Percentiles rank a stretch among this genome's conserved stretches.
Conservation (phyloP, 1,140 invertebrate genomes). For the Ceratitis capitata region DNA sequence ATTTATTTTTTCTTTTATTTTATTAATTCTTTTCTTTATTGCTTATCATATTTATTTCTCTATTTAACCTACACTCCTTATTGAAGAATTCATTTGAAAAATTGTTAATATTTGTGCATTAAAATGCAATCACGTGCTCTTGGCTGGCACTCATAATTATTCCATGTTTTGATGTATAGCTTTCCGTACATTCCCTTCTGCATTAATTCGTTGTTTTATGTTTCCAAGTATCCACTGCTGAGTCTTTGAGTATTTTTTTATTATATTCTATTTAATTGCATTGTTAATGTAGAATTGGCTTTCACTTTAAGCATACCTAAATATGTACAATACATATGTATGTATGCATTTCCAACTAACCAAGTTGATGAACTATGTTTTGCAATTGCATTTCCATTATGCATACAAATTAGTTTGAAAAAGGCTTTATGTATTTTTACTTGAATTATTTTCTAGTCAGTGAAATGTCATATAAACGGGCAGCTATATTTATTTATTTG, state of each 20-base stretch:
- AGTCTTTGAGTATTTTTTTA: too few relatives aligned
- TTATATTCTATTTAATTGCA: conserved; percentile 12
- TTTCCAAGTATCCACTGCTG: background rate
- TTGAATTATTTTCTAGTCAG: background rate
- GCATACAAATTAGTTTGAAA: background rate
- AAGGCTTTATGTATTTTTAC: background rate
- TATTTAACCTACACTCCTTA: background rate
- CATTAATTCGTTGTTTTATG: background rate
- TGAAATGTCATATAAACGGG: too few relatives aligned
- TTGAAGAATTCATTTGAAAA: background rate
- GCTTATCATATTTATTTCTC: background rate
- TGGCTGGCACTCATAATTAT: background rate
- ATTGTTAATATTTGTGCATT: background rate
- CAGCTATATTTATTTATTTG: too few relatives aligned
- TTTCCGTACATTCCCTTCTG: background rate
- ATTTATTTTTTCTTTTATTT: too few relatives aligned
- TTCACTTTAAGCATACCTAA: background rate
- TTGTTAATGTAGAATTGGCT: background rate
- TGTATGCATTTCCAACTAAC: background rate
- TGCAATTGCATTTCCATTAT: background rate
- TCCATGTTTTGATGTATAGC: background rate
- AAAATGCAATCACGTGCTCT: background rate
- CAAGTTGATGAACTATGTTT: background rate
- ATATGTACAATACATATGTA: background rate
- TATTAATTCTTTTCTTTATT: background rate